Conservation (phyloP, 2,888 invertebrate species). For the Aleiodes testaceus region DNA sequence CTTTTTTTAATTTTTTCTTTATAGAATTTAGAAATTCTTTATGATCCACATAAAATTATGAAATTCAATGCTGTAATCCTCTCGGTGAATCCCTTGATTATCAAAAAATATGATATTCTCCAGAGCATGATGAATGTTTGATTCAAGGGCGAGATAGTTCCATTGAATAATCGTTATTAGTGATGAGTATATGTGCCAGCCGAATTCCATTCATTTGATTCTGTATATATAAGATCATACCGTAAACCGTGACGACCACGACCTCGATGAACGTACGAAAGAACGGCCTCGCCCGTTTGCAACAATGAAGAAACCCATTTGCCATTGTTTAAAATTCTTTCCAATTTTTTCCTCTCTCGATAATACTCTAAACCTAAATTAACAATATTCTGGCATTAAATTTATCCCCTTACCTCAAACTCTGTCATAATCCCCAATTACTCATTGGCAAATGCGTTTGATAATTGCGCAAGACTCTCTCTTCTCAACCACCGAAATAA, state of each 20-base stretch:
- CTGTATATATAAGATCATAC: conserved; percentile 33
- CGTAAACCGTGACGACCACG: conserved; percentile 47
- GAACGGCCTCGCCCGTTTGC: conserved; percentile 9
- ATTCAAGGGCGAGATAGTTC: conserved; percentile 49
- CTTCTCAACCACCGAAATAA: not conserved
- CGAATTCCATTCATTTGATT: no score
- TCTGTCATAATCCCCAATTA: conserved; percentile 3
- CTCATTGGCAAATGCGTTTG: not conserved
- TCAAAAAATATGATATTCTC: not conserved
- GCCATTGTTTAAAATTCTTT: conserved; percentile 32
- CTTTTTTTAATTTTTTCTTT: no score
- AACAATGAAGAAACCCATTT: conserved; percentile 32
- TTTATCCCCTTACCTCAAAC: conserved; percentile 4
- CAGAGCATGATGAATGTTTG: conserved; percentile 23
- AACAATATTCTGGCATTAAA: conserved; percentile 1
- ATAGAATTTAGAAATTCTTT: no score
- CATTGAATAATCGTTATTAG: conserved; percentile 37
- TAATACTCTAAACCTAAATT: conserved; percentile 7
- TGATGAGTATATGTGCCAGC: conserved; percentile 26
- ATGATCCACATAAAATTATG: no score
- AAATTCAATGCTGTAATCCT: no score
- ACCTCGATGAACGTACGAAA: conserved; percentile 47
- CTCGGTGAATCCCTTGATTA: no score
- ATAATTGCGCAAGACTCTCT: not conserved
- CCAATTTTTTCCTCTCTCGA: not conserved